Percentiles rank a stretch among this genome's conserved stretches.
phyloP scores from a whole-genome alignment of 2,888 invertebrate genomes.

The Drosophila rellima region DNA sequence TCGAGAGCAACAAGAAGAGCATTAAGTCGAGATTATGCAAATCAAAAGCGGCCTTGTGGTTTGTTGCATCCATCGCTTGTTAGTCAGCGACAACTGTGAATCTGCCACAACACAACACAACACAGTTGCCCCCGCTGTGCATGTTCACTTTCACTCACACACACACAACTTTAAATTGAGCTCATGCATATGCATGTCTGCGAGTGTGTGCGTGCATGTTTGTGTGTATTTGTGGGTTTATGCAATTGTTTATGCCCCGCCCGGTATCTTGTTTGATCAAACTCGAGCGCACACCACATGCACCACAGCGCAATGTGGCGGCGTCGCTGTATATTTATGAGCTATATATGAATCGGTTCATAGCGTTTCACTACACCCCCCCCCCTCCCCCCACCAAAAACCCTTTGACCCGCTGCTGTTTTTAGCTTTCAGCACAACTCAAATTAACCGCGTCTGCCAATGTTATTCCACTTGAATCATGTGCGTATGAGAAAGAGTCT shows the following conservation, averaged over 20 bases:
- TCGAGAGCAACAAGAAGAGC: slow-evolving; percentile 15
- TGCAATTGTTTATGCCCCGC: slow-evolving; percentile 33
- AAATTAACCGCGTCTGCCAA: slow-evolving; percentile 60
- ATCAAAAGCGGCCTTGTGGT: slow-evolving; percentile 53
- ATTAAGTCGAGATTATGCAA: slow-evolving; percentile 64
- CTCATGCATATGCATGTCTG: slow-evolving; percentile 53
- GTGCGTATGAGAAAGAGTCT: background rate
- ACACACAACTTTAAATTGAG: slow-evolving; percentile 37
- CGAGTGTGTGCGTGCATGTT: slow-evolving; percentile 1
- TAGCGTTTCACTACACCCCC: background rate
- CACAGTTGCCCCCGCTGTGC: slow-evolving; percentile 1
- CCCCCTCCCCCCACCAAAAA: background rate
- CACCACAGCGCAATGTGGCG: slow-evolving; percentile 43
- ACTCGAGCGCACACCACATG: slow-evolving; percentile 54
- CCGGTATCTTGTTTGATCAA: slow-evolving; percentile 73
- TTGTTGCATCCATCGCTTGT: slow-evolving; percentile 29
- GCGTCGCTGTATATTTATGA: slow-evolving; percentile 74
- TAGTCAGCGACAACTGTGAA: slow-evolving; percentile 45
- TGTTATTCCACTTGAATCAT: slow-evolving; percentile 47
- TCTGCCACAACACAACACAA: background rate
- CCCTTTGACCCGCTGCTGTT: slow-evolving; percentile 9
- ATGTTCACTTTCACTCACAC: slow-evolving; percentile 7
- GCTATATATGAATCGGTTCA: slow-evolving; percentile 35
- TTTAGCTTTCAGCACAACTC: slow-evolving; percentile 34
- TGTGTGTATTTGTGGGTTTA: slow-evolving; percentile 1